Conservation (phyloP, 2,113 vertebrate species). For the Atractosteus spatula region DNA sequence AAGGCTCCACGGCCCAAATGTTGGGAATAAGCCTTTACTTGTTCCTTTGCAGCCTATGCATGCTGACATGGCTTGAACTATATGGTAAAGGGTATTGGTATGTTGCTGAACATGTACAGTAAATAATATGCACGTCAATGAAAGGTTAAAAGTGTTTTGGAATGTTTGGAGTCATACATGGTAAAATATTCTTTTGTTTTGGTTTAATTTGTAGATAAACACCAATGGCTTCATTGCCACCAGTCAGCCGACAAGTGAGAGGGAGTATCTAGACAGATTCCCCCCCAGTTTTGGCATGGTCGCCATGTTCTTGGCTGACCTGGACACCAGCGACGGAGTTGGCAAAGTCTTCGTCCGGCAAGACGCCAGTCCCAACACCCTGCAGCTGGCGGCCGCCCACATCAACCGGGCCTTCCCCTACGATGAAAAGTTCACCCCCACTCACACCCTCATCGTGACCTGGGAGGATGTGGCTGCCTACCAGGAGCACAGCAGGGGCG, state of each 20-base stretch:
- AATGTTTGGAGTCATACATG: conserved; percentile 18
- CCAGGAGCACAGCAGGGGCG: conserved; percentile 42
- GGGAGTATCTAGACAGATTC: conserved; percentile 72
- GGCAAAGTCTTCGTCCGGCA: conserved; percentile 81
- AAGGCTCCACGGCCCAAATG: too few relatives aligned
- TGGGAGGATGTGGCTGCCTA: conserved; percentile 75
- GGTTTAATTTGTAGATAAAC: conserved; percentile 62
- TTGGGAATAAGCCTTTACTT: too few relatives aligned
- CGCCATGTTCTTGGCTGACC: conserved; percentile 79
- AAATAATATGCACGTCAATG: not conserved
- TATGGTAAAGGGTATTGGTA: conserved; percentile 14
- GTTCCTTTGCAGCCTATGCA: not conserved
- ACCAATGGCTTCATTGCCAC: conserved; percentile 85
- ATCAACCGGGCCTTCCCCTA: conserved; percentile 78
- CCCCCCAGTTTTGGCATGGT: conserved; percentile 77
- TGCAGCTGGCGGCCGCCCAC: conserved; percentile 58
- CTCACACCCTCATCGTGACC: conserved; percentile 71
- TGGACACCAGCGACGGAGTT: conserved; percentile 75
- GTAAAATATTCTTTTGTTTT: too few relatives aligned
- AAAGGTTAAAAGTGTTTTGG: conserved; percentile 11
- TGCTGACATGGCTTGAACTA: conserved; percentile 26
- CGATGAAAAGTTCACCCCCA: conserved; percentile 59
- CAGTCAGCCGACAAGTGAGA: conserved; percentile 63
- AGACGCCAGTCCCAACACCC: conserved; percentile 63
- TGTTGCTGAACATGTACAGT: not conserved